Evolutionary conservation across 2,113 vertebrate genomes (phyloP).

Genomic region (Sapayoa aenigma): DNA sequence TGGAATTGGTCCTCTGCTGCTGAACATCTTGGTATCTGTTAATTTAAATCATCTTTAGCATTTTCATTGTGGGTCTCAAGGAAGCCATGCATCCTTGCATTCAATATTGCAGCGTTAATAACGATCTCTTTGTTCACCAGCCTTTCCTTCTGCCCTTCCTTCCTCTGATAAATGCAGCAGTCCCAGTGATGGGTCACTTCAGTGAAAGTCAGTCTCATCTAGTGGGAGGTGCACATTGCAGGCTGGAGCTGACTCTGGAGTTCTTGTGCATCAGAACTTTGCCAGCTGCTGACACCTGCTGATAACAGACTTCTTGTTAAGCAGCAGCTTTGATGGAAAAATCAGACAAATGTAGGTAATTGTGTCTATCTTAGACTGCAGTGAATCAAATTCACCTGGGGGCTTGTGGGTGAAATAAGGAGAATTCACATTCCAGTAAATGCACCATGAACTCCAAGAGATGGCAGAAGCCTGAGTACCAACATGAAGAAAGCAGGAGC

Average conservation of each 20-base stretch:
- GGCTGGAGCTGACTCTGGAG: neutral
- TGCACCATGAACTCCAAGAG: neutral
- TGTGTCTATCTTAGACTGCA: neutral
- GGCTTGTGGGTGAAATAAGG: neutral
- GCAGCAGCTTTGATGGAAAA: neutral
- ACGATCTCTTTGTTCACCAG: neutral
- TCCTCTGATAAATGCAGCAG: neutral
- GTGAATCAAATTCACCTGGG: neutral
- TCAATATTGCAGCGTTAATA: neutral
- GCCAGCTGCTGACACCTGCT: neutral
- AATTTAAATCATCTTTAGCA: neutral
- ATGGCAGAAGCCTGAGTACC: neutral
- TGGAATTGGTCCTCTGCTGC: neutral
- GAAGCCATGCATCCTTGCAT: neutral
- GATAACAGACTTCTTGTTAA: neutral
- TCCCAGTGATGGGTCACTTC: neutral
- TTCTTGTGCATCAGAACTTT: neutral
- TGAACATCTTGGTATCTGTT: neutral
- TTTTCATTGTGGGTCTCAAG: neutral
- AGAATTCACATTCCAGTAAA: neutral
- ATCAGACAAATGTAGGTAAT: neutral
- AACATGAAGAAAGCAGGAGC: slow-evolving; percentile 3
- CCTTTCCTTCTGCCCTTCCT: neutral
- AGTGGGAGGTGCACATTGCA: neutral
- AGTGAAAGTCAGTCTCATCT: neutral